A percentile compares a stretch with the other conserved stretches of the same genome.
Conservation (phyloP, 2,113 vertebrate genomes). For the Myrmecobius fasciatus region DNA sequence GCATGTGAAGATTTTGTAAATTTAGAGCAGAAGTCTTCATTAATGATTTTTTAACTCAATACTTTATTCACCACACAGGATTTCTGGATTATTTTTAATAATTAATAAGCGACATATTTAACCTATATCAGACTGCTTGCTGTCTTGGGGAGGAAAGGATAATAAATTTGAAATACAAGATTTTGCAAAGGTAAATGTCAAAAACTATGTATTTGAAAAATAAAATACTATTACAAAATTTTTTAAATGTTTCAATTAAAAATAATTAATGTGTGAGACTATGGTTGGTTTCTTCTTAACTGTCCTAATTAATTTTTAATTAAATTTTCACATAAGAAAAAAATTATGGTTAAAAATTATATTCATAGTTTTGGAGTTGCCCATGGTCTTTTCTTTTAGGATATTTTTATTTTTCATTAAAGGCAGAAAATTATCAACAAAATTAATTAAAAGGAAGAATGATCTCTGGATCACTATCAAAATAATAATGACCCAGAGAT, state of each 20-base stretch:
- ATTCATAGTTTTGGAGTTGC: constrained; percentile 17
- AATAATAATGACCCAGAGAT: neutral
- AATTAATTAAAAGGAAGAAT: constrained; percentile 50
- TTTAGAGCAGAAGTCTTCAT: constrained; percentile 2
- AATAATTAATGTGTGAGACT: constrained; percentile 35
- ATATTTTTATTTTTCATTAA: neutral
- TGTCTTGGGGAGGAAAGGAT: no score
- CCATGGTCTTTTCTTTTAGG: constrained; percentile 30
- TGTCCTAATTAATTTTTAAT: constrained; percentile 62
- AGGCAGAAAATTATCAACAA: constrained; percentile 57
- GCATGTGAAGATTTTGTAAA: neutral
- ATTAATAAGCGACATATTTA: constrained; percentile 9
- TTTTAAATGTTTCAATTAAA: no score
- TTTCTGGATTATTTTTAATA: constrained; percentile 28
- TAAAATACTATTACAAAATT: no score
- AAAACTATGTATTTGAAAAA: no score
- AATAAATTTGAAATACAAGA: no score
- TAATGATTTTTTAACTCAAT: neutral
- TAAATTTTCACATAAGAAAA: constrained; percentile 32
- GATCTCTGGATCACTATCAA: constrained; percentile 25
- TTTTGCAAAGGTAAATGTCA: no score
- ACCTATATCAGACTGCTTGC: no score
- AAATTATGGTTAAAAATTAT: constrained; percentile 16
- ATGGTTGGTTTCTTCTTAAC: constrained; percentile 52
- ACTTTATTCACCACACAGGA: constrained; percentile 27